Evolutionary conservation across 1,140 invertebrate species (phyloP), one percentile per base, ranked within the genome.

Genomic region (Solenopsis invicta): DNA sequence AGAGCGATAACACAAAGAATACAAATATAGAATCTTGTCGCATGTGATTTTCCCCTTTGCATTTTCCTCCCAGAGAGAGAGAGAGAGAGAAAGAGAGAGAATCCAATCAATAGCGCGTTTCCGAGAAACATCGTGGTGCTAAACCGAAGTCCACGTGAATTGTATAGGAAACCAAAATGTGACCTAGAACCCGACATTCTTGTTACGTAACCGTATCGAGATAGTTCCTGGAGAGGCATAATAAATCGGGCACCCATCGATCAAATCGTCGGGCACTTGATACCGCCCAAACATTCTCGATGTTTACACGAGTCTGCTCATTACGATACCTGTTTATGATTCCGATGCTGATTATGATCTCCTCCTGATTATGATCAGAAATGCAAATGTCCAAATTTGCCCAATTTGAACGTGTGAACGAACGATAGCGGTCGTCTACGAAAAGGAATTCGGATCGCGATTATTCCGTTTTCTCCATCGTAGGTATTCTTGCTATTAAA

Each of bases 21-120:
- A 13, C 13, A 82, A 88, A 84, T 76, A 64, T 78, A 64, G 29
- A 52, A 67, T 34, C 18, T 50, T 10, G 34, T 69, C 72, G 50
- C 52, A 45, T 48, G 37, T 82, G 29, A 34, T 84, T 84, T 8
- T 13, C 12, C 41, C 18, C 24, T 6, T 52, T 18, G 4, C 18
- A 41, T 21, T 72, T 54, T 59, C 18, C 66, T 29, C 29, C 18
- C 4, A 61, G 34, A 56, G 24, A 66, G 37, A n/a, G n/a, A 61
- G 34, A 56, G 24, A 66, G 37, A 61, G 34, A 56, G 24, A 66
- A 24, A 56, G 24, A 66, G 37, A 61, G 34, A 56, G 24, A 66
- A 24, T 59, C 34, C n/a, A 59, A 50, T 82, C 67, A 34, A 82
- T 82, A 72, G 54, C 6, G 4, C 34, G 13, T 72, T 81, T 54